These are phyloP conservation scores for Percopsis omiscomaycus DNA, from an alignment of 2,797 vertebrate species.

Conservation along the genomic window DNA sequence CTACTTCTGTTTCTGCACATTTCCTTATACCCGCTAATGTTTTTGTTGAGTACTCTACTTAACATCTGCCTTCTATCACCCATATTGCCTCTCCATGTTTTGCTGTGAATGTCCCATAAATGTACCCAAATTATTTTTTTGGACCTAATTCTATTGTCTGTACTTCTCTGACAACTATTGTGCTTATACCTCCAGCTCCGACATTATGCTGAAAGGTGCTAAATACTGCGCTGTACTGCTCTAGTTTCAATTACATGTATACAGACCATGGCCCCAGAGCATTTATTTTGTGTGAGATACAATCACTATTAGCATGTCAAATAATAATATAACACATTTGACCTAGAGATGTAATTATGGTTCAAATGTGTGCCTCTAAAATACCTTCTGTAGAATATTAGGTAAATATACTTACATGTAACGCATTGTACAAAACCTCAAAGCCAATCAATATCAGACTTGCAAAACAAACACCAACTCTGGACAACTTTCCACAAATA, in stretches of 20 bases:
- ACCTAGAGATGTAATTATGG: neutral
- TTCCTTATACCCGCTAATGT: constrained; percentile 15
- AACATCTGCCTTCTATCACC: constrained; percentile 43
- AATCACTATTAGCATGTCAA: neutral
- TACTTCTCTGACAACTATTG: constrained; percentile 38
- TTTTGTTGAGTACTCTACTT: constrained; percentile 51
- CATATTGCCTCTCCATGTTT: constrained; percentile 45
- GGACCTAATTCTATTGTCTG: constrained; percentile 65
- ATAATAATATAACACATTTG: neutral
- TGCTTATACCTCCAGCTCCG: constrained; percentile 44
- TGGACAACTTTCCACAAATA: neutral
- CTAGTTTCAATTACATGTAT: no score
- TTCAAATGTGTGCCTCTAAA: neutral
- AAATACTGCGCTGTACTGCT: neutral
- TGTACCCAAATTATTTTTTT: constrained; percentile 47
- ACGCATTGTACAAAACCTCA: neutral
- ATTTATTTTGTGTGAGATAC: neutral
- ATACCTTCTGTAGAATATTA: neutral
- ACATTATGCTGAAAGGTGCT: constrained; percentile 6
- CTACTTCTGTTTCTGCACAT: no score
- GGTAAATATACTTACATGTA: no score
- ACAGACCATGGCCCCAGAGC: no score
- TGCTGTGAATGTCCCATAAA: constrained; percentile 38
- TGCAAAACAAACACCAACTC: neutral
- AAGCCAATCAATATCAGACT: neutral